Percentiles rank a stretch among this genome's conserved stretches.
These are phyloP conservation scores for Luperina nickerlii DNA, from an alignment of 2,888 invertebrate species.

Conservation along the genomic window DNA sequence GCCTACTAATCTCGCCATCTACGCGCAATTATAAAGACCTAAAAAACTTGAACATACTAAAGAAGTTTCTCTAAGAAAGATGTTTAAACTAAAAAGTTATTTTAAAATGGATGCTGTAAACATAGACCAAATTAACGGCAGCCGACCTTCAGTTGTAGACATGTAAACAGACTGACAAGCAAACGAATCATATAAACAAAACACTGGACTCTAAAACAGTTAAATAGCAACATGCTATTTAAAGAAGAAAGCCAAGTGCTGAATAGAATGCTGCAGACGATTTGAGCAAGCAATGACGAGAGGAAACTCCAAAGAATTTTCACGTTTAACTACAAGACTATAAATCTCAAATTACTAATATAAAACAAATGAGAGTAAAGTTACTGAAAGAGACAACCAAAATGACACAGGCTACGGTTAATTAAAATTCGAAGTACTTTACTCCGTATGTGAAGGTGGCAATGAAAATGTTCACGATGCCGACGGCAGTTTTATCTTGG, in stretches of 20 bases:
- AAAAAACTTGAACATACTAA: constrained; percentile 28
- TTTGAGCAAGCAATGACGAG: constrained; percentile 61
- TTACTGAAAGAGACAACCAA: constrained; percentile 56
- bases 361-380: constrained; percentile 43
- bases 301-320: constrained; percentile 31
- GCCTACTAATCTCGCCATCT: constrained; percentile 22
- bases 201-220: constrained; percentile 66
- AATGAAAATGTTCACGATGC: constrained; percentile 64
- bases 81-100: constrained; percentile 58
- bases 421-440: constrained; percentile 62
- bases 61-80: constrained; percentile 31
- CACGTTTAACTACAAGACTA: constrained; percentile 9
- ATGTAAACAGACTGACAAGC: constrained; percentile 74
- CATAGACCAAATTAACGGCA: constrained; percentile 70
- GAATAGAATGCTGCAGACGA: constrained; percentile 71
- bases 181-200: constrained; percentile 77
- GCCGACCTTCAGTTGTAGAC: constrained; percentile 74
- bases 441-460: constrained; percentile 71
- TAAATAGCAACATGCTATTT: constrained; percentile 77
- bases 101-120: constrained; percentile 67
- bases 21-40: constrained; percentile 2
- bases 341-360: constrained; percentile 52
- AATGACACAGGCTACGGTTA: constrained; percentile 29
- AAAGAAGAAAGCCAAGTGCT: constrained; percentile 76
- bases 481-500: constrained; percentile 69